A percentile compares a stretch with the other conserved stretches of the same genome.
Evolutionary conservation across 2,888 invertebrate species (phyloP).

Genomic region (Copidosoma aretas): DNA sequence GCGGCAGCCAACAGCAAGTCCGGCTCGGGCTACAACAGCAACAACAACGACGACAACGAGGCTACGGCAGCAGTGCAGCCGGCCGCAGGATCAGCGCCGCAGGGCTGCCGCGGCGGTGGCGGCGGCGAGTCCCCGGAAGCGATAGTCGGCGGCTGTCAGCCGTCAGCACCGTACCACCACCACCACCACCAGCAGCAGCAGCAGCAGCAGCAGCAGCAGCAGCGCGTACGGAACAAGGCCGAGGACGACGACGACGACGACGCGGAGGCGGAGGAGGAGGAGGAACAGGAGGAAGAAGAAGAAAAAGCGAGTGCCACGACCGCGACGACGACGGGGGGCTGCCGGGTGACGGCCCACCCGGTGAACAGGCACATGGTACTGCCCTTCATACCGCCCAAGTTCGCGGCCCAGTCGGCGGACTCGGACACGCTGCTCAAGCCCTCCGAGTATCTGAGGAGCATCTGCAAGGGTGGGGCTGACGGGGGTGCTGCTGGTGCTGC

Average conservation of each 20-base stretch:
- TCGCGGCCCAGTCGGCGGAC: slow-evolving; percentile 74
- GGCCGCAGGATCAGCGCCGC: too few relatives aligned
- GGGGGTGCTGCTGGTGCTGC: slow-evolving; percentile 36
- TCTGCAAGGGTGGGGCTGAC: too few relatives aligned
- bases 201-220: slow-evolving; percentile 45
- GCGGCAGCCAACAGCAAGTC: slow-evolving; percentile 62
- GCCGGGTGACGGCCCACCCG: slow-evolving; percentile 65
- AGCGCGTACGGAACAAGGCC: too few relatives aligned
- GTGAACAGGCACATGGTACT: slow-evolving; percentile 85
- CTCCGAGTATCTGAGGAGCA: slow-evolving; percentile 88
- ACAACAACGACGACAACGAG: slow-evolving; percentile 25
- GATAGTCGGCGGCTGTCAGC: slow-evolving; percentile 60
- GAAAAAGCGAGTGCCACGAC: slow-evolving; percentile 3
- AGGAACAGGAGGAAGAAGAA: too few relatives aligned
- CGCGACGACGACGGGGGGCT: slow-evolving; percentile 47
- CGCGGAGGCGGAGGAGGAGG: too few relatives aligned
- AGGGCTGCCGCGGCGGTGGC: slow-evolving; percentile 41
- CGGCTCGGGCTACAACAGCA: slow-evolving; percentile 45
- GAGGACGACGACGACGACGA: too few relatives aligned
- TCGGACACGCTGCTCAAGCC: slow-evolving; percentile 89
- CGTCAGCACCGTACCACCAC: slow-evolving; percentile 3
- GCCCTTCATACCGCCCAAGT: slow-evolving; percentile 91
- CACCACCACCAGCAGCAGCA: background rate
- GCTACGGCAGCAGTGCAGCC: slow-evolving; percentile 47
- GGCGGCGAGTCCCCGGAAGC: slow-evolving; percentile 28